Base-by-base conservation (phyloP, 2,888 invertebrate species). In the Pachliopta kotzebuea region DNA sequence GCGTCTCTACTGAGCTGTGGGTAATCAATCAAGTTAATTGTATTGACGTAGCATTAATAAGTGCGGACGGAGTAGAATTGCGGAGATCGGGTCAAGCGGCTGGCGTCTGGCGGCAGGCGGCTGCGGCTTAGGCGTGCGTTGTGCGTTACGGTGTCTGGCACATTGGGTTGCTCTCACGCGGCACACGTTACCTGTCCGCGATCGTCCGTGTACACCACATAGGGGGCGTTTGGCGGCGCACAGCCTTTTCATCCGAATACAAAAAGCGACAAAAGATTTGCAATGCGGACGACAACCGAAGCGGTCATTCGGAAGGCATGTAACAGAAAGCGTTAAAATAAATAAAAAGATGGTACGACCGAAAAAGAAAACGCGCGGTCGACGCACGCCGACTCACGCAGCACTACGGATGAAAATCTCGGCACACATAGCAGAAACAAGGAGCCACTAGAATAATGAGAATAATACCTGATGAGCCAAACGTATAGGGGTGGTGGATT, bases 191-290 rank as follows among this genome's bases (percentile, higher is more conserved):
- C 97, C 97, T 97, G 97, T 95, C 96, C 97, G 94, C 96, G 96
- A 92, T 96, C 96, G 94, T 97, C 97, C 94, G 97, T 97, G 95
- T 97, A 97, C 94, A 96, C 95, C 94, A 97, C 97, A 94, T 95
- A 96, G 92, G 96, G 96, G 94, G 96, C 97, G 93, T 97, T 97
- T 93, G 95, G 94, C 88, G 96, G 96, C 93, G 96, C 94, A 94
- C 95, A 93, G 90, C 90, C 90, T 86, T 82, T 76, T 80, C 87
- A 81, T 76, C 80, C 84, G 86, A 81, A 87, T 85, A 90, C 85
- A 88, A 85, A 88, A 89, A 90, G 89, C 88, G 85, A 88, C 85
- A 88, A 87, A 88, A 88, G 79, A 87, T 86, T 82, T 84, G 88
- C 79, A 87, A 85, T 85, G 85, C 83, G 81, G 85, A 85, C 87